A percentile compares a stretch with the other conserved stretches of the same genome.
phyloP scores from a whole-genome alignment of 2,797 vertebrate species.

The Enoplosus armatus region DNA sequence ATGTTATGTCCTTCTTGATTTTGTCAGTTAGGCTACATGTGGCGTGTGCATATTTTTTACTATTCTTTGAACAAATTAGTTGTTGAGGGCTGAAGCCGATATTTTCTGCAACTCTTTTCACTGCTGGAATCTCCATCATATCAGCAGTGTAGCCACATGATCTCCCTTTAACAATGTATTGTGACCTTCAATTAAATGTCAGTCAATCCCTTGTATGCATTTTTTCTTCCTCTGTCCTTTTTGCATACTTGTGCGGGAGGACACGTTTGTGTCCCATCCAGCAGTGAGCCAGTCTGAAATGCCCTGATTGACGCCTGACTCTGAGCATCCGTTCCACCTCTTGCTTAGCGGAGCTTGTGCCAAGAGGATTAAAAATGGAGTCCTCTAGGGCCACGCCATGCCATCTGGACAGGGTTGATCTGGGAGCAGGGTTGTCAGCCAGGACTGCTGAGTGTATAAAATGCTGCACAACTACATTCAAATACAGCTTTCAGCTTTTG shows the following conservation, averaged over 20 bases:
- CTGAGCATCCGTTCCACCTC: conserved; percentile 79
- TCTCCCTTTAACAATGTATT: not conserved
- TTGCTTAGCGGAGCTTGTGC: conserved; percentile 71
- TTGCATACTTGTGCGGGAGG: conserved; percentile 13
- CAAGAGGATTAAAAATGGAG: conserved; percentile 85
- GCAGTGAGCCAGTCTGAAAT: conserved; percentile 51
- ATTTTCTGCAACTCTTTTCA: conserved; percentile 3
- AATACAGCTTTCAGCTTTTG: conserved; percentile 57
- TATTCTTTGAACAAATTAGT: not conserved
- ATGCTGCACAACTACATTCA: conserved; percentile 66
- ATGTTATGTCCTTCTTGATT: not conserved
- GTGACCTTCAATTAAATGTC: conserved; percentile 48
- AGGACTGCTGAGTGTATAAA: conserved; percentile 71
- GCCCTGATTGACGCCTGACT: conserved; percentile 76
- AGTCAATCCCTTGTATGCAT: not conserved
- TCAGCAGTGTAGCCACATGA: not conserved
- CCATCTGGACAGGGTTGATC: conserved; percentile 85
- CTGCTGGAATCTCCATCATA: not conserved
- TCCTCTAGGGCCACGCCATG: conserved; percentile 76
- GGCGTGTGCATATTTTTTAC: not conserved
- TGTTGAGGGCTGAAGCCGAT: not conserved
- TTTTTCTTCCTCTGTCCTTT: not conserved
- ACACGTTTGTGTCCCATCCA: conserved; percentile 20
- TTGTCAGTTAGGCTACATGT: not conserved
- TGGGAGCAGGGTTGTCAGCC: conserved; percentile 73